Evolutionary conservation across 2,888 invertebrate species (phyloP).

Genomic region (Microctonus brassicae): DNA sequence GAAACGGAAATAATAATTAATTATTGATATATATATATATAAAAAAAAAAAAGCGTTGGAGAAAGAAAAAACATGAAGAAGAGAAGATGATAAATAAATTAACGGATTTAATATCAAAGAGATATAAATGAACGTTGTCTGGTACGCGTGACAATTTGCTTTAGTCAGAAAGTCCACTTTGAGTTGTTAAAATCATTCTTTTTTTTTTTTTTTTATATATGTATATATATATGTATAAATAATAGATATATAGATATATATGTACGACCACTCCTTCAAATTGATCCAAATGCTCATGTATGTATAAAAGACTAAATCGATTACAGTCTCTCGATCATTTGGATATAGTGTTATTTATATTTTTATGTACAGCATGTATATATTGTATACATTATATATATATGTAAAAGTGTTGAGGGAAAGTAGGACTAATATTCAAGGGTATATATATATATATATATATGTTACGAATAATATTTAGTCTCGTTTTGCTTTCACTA

Average conservation of each 20-base stretch:
- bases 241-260: no score
- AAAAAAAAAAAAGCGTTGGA: no score
- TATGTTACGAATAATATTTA: not conserved
- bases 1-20: no score
- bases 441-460: conserved; percentile 7
- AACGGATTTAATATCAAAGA: not conserved
- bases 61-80: no score
- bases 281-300: conserved; percentile 1
- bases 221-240: no score
- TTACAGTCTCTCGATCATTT: not conserved
- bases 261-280: conserved; percentile 13
- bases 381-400: not conserved
- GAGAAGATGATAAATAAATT: not conserved
- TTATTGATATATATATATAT: no score
- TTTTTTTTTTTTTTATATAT: not conserved
- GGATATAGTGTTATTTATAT: no score
- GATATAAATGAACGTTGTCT: not conserved
- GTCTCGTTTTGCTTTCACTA: not conserved
- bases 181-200: conserved; percentile 1
- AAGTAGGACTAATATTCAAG: not conserved
- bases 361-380: not conserved
- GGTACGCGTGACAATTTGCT: conserved; percentile 13
- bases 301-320: conserved; percentile 7
- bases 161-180: not conserved
- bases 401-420: not conserved